phyloP scores from a whole-genome alignment of 2,797 vertebrate genomes.

The Potorous gilbertii region DNA sequence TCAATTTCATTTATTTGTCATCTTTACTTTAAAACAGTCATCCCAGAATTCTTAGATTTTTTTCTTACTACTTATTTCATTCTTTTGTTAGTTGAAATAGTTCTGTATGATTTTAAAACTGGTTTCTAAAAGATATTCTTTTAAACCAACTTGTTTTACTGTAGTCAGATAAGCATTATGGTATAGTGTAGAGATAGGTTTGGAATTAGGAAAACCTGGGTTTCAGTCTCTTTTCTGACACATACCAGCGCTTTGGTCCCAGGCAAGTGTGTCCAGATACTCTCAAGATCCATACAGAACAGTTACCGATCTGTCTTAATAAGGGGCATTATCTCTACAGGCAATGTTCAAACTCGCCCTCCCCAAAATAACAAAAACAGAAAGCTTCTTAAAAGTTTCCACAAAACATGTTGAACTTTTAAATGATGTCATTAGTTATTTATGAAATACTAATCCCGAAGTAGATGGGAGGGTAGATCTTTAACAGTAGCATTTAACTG shows the following conservation, averaged over 20 bases:
- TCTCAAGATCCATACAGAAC: background rate
- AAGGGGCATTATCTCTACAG: background rate
- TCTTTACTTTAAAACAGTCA: slow-evolving; percentile 4
- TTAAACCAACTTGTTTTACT: slow-evolving; percentile 15
- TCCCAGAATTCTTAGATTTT: slow-evolving; percentile 30
- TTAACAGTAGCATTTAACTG: slow-evolving; percentile 4
- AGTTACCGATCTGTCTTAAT: background rate
- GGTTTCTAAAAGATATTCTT: slow-evolving; percentile 6
- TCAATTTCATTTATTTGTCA: background rate
- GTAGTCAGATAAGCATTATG: slow-evolving; percentile 7
- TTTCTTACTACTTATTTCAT: slow-evolving; percentile 30
- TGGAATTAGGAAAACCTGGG: background rate
- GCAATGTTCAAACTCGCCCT: background rate
- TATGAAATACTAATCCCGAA: slow-evolving; percentile 19
- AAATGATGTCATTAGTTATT: background rate
- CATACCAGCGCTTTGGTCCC: background rate
- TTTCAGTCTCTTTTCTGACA: background rate
- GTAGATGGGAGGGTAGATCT: slow-evolving; percentile 10
- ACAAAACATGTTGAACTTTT: background rate
- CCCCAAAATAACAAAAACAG: background rate
- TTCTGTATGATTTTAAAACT: slow-evolving; percentile 14
- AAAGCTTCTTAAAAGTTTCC: background rate
- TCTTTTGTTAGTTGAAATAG: slow-evolving; percentile 20
- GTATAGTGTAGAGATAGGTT: background rate
- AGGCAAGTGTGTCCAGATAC: background rate